These are phyloP conservation scores for Ptyas mucosa DNA, from an alignment of 2,113 vertebrate species.

Conservation along the genomic window DNA sequence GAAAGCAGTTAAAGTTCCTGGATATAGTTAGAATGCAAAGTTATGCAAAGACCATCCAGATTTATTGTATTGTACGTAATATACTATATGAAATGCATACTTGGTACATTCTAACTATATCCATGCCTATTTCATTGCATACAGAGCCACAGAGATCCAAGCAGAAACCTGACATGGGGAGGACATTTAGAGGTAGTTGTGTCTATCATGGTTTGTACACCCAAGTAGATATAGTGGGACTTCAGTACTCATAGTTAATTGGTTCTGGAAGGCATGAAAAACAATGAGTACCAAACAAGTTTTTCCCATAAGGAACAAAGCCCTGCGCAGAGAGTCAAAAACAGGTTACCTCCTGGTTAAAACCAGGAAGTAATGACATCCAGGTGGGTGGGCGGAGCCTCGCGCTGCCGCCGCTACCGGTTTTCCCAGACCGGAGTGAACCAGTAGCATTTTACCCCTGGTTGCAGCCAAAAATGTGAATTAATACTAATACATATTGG, in stretches of 20 bases:
- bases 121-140: background rate
- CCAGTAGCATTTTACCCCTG: too few relatives aligned
- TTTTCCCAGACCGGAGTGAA: too few relatives aligned
- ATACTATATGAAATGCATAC: background rate
- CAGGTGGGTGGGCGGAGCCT: too few relatives aligned
- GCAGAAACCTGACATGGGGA: background rate
- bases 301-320: background rate
- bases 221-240: background rate
- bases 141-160: background rate
- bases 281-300: background rate
- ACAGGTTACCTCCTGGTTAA: too few relatives aligned
- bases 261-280: background rate
- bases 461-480: background rate
- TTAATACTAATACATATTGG: background rate
- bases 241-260: background rate
- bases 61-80: background rate
- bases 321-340: too few relatives aligned
- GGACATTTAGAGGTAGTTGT: background rate
- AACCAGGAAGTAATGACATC: too few relatives aligned
- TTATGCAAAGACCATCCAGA: background rate
- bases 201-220: background rate
- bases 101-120: background rate
- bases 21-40: background rate
- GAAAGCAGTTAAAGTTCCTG: background rate
- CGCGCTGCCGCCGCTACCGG: too few relatives aligned